Evolutionary conservation across 2,113 vertebrate genomes (phyloP), one percentile per base, ranked within the genome.

Genomic region (Trinectes maculatus): DNA sequence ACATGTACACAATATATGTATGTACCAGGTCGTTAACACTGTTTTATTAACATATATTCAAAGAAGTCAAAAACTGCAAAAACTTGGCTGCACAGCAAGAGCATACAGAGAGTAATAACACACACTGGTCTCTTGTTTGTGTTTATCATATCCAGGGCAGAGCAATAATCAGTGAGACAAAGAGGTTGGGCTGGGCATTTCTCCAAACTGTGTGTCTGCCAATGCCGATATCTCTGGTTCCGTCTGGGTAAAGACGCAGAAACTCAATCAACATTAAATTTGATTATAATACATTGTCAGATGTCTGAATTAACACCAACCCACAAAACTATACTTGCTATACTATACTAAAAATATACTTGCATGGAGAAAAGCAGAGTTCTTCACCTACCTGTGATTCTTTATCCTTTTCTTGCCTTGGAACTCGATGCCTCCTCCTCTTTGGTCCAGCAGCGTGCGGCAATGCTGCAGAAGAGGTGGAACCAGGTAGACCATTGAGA

Each of bases 141-240:
- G 10, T 4, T 56, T 31, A 25, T 70, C 21, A 31, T 39, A 24
- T 77, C 37, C 54, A 65, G 43, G 51, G 36, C 19, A 62, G 59
- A 6, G 31, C 25, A 44, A 16, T 3, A 33, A 43, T 93, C 83
- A 92, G 74, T 92, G 91, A 28, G 91, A 90, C 46, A 91, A 84
- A 26, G 91, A 87, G 18, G 85, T 84, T 0, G 93, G 93, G n/a
- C 91, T 93, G 47, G 91, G 87, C 71, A 93, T 91, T 33, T 91
- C 90, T 62, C 90, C 82, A 81, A 91, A 93, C 46, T 81, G 88
- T 16, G 85, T 29, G 19, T 93, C 91, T 24, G 90, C 65, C 84
- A 90, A 71, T 39, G 75, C 74, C 1, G 90, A 79, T 28, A 86
- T 63, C 44, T 92, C 91, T 5, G 84, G 44, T 69, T 93, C 93